phyloP scores from a whole-genome alignment of 2,113 vertebrate species.

The Megaceryle maxima region DNA sequence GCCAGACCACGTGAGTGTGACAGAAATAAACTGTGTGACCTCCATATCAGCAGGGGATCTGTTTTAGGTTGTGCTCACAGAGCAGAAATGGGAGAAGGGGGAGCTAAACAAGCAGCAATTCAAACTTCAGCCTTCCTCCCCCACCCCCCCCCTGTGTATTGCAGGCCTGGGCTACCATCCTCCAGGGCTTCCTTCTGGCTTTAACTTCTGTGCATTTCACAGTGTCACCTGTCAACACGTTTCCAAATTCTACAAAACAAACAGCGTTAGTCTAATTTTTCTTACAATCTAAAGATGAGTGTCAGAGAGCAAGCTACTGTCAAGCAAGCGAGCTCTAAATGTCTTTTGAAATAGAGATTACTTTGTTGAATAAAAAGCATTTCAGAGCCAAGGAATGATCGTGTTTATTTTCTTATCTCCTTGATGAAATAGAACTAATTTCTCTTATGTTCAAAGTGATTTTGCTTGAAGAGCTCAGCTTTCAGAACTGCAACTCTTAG shows the following conservation, averaged over 20 bases:
- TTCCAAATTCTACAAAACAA: conserved; percentile 14
- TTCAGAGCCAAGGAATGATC: conserved; percentile 48
- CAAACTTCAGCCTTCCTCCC: not conserved
- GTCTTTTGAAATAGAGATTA: conserved; percentile 15
- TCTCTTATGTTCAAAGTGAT: conserved; percentile 16
- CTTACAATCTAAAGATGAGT: not conserved
- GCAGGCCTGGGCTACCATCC: not conserved
- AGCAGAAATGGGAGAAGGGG: conserved; percentile 16
- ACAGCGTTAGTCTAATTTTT: not conserved
- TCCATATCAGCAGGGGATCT: not conserved
- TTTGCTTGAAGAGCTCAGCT: not conserved
- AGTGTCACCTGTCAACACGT: not conserved
- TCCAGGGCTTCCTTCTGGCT: not conserved
- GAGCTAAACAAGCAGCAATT: not conserved
- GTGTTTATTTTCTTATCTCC: conserved; percentile 51
- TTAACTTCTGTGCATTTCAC: not conserved
- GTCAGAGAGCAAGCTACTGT: conserved; percentile 1
- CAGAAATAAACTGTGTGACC: conserved; percentile 40
- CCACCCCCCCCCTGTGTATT: not conserved
- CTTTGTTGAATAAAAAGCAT: conserved; percentile 26
- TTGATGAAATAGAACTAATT: conserved; percentile 35
- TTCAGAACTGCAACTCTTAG: not conserved
- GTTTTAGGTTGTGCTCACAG: not conserved
- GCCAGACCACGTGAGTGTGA: not conserved
- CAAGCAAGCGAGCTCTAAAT: not conserved